phyloP scores from a whole-genome alignment of 2,113 vertebrate species.

The Mellivora capensis region DNA sequence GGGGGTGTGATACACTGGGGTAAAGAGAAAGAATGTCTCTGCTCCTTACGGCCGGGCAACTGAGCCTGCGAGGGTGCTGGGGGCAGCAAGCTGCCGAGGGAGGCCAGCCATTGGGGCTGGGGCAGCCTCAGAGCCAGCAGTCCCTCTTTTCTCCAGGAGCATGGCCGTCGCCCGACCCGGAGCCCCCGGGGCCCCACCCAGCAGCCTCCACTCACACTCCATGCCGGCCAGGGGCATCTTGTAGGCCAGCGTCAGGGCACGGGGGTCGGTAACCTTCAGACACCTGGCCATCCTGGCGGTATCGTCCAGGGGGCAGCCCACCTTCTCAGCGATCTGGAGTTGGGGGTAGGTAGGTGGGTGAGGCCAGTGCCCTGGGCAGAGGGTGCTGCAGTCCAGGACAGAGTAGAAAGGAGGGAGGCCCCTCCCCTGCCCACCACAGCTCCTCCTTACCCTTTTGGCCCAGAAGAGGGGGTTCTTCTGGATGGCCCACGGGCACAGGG shows the following conservation, averaged over 20 bases:
- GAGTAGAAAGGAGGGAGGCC: accelerated
- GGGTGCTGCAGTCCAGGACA: accelerated
- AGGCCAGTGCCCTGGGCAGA: neutral
- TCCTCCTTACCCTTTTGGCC: constrained; percentile 84
- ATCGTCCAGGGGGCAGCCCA: constrained; percentile 86
- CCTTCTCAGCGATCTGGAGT: constrained; percentile 85
- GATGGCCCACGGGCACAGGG: constrained; percentile 89
- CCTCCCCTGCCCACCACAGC: accelerated
- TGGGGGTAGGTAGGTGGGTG: neutral
- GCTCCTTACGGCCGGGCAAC: no score
- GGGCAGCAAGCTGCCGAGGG: neutral
- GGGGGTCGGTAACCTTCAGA: constrained; percentile 84
- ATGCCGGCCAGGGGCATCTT: constrained; percentile 67
- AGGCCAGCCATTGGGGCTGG: accelerated
- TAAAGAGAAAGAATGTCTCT: no score
- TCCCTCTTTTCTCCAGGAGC: no score
- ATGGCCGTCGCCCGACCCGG: accelerated
- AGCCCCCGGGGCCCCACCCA: accelerated
- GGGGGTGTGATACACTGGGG: neutral
- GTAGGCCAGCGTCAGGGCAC: constrained; percentile 85
- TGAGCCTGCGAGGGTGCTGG: accelerated
- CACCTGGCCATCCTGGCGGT: constrained; percentile 82
- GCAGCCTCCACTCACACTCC: constrained; percentile 74
- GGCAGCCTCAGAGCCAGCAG: accelerated
- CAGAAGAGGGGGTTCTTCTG: constrained; percentile 85